These are phyloP conservation scores for Macrocentrus cingulum DNA, from an alignment of 1,140 invertebrate genomes.

Conservation along the genomic window DNA sequence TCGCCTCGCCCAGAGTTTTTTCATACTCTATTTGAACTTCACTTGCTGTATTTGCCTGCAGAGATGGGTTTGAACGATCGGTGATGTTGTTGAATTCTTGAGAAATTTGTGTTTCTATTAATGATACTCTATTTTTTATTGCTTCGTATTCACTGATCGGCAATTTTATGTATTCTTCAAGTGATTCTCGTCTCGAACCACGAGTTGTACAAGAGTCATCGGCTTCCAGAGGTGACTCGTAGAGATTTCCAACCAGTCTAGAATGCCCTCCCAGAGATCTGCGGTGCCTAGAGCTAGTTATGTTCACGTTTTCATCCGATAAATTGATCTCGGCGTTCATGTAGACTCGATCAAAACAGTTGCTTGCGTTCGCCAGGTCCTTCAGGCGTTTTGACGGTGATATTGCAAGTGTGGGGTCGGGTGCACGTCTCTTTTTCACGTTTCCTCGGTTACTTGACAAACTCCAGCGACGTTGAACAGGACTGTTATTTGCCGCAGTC, in stretches of 20 bases:
- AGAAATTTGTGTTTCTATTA: constrained; percentile 70
- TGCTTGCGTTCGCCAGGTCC: constrained; percentile 5
- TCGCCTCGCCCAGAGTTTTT: constrained; percentile 70
- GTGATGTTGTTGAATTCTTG: constrained; percentile 66
- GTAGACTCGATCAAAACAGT: constrained; percentile 42
- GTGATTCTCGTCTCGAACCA: neutral
- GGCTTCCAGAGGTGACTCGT: neutral
- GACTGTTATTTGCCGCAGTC: constrained; percentile 29
- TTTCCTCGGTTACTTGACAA: constrained; percentile 26
- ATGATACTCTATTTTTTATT: constrained; percentile 71
- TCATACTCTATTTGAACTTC: constrained; percentile 71
- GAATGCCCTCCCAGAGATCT: neutral
- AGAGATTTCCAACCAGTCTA: neutral
- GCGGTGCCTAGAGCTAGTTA: neutral
- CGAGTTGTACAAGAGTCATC: neutral
- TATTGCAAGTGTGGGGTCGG: too few species aligned
- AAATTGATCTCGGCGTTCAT: constrained; percentile 51
- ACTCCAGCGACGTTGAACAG: constrained; percentile 50
- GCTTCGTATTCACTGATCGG: constrained; percentile 74
- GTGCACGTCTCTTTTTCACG: neutral
- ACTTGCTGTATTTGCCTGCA: constrained; percentile 39
- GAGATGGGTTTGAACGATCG: constrained; percentile 32
- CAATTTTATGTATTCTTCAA: constrained; percentile 66
- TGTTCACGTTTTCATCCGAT: constrained; percentile 42
- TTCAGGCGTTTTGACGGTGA: constrained; percentile 3